These are phyloP conservation scores for Lota lota DNA, from an alignment of 2,113 vertebrate species.

Conservation along the genomic window DNA sequence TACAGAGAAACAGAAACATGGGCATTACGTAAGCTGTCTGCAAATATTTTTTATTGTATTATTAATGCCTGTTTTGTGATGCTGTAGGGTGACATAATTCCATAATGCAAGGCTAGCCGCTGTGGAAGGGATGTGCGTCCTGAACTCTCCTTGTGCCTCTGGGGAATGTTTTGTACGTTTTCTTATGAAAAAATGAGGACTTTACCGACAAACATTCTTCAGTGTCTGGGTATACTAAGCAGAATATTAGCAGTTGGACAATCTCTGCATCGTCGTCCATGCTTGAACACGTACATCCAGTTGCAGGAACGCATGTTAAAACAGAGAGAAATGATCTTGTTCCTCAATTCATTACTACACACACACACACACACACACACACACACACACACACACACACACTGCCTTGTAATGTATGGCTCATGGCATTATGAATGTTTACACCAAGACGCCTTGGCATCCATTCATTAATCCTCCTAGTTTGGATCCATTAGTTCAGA, in stretches of 20 bases:
- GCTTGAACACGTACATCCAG: neutral
- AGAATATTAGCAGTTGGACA: constrained; percentile 1
- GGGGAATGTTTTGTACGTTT: constrained; percentile 36
- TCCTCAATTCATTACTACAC: neutral
- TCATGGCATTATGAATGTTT: neutral
- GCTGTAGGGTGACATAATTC: no score
- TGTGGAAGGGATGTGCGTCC: no score
- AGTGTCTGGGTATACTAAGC: constrained; percentile 10
- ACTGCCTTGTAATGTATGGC: neutral
- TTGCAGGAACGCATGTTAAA: no score
- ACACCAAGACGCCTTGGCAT: no score
- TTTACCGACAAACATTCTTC: constrained; percentile 10
- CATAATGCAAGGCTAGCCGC: no score
- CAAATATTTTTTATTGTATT: no score
- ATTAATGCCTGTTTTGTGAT: no score
- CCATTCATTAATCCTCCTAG: constrained; percentile 1
- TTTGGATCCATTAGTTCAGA: constrained; percentile 24
- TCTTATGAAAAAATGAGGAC: constrained; percentile 16
- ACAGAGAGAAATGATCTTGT: no score
- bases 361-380: neutral
- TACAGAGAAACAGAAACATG: no score
- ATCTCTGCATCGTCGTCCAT: constrained; percentile 10
- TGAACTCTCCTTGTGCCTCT: neutral
- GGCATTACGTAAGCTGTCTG: no score
- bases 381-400: neutral